phyloP scores from a whole-genome alignment of 2,113 vertebrate species.

The Ochotona princeps region DNA sequence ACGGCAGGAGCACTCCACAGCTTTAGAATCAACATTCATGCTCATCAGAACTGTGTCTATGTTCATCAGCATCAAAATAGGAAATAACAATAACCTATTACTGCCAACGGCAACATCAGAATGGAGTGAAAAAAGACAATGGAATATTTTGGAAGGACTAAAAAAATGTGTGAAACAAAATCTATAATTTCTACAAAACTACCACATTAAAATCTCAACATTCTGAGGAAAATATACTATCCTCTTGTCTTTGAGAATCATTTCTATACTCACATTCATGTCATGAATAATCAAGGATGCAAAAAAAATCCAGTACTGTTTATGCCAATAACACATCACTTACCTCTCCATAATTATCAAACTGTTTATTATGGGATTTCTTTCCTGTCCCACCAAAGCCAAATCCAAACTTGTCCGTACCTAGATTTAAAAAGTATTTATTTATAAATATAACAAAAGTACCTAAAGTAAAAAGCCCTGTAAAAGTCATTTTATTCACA shows the following conservation, averaged over 20 bases:
- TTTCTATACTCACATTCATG: not conserved
- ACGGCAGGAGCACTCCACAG: not conserved
- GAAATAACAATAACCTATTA: not conserved
- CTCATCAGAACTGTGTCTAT: not conserved
- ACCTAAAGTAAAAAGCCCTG: not conserved
- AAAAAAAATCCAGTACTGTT: not conserved
- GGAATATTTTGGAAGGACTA: not conserved
- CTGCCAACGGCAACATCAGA: constrained; percentile 26
- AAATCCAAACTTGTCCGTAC: constrained; percentile 97
- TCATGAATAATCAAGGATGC: not conserved
- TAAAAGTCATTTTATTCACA: not conserved
- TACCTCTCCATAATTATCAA: constrained; percentile 99
- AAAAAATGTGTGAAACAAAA: not conserved
- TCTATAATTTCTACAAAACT: not conserved
- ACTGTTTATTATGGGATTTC: constrained; percentile 99
- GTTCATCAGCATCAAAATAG: not conserved
- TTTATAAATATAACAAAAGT: not conserved
- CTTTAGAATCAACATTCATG: not conserved
- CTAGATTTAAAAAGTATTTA: constrained; percentile 81
- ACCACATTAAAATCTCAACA: not conserved
- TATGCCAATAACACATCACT: not conserved
- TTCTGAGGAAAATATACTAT: not conserved
- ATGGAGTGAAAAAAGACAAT: not conserved
- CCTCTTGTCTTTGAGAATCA: not conserved
- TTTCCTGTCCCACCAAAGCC: constrained; percentile 99